Evolutionary conservation across 2,113 vertebrate species (phyloP).

Genomic region (Cochlearius cochlearius): DNA sequence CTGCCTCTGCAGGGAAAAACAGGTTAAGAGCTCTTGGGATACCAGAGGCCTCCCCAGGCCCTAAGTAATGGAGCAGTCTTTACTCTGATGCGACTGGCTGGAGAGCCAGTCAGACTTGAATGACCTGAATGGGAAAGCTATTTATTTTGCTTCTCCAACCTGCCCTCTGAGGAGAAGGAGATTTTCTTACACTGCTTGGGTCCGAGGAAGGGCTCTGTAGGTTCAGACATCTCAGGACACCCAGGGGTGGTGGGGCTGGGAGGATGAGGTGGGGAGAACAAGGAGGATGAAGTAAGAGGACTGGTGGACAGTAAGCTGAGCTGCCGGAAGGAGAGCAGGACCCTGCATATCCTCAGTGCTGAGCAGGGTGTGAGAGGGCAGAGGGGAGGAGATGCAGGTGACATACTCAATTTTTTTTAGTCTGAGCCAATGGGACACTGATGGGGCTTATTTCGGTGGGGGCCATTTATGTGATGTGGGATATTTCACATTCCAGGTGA

Average conservation of each 20-base stretch:
- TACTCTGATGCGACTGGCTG: not conserved
- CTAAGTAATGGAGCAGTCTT: not conserved
- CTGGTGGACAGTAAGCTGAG: not conserved
- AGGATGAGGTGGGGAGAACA: not conserved
- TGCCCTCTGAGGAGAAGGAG: not conserved
- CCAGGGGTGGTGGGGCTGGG: not conserved
- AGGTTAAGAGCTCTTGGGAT: not conserved
- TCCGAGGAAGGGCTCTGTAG: not conserved
- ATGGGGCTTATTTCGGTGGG: not conserved
- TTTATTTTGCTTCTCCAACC: not conserved
- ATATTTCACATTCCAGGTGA: not conserved
- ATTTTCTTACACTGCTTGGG: not conserved
- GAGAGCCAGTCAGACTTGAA: not conserved
- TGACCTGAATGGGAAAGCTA: not conserved
- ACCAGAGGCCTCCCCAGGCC: not conserved
- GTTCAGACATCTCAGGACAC: not conserved
- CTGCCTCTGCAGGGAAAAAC: not conserved
- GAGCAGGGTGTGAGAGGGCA: not conserved
- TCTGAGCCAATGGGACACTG: not conserved
- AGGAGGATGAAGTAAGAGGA: not conserved
- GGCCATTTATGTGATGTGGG: not conserved
- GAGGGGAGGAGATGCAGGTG: not conserved
- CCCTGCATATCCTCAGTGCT: not conserved
- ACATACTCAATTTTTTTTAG: not conserved
- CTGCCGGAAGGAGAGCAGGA: not conserved